Base-by-base conservation (phyloP, 2,888 invertebrate species). In the Gymnocheta viridis region DNA sequence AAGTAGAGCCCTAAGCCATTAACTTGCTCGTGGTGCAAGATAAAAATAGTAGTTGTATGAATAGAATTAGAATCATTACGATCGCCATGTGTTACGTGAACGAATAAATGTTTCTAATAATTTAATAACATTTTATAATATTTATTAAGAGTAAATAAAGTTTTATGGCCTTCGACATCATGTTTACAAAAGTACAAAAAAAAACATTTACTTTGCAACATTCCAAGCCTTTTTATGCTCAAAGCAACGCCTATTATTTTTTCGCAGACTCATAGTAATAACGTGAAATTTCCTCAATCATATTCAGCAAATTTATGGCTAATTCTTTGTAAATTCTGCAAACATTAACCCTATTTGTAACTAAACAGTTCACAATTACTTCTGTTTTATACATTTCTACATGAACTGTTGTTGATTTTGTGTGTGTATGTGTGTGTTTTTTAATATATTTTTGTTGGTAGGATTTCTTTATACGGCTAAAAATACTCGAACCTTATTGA, bases 261-360 rank as follows among this genome's bases (percentile, higher is more conserved):
- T n/a, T 54, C 17, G 3, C 51, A 54, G 14, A 6, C n/a, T 29
- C n/a, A 17, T 22, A 14, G 44, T n/a, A 32, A 66, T n/a, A 66
- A 22, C 24, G 44, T 47, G n/a, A 35, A 47, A 66, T 51, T 35
- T 58, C 47, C 24, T 27, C 14, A 49, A 47, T 69, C 41, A 51
- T 32, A 62, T 70, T 60, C 24, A 38, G 17, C 14, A 69, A 54
- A 41, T 62, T 62, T 60, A 70, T 62, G 51, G 60, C 24, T 62
- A 32, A 62, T 78, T 60, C 51, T 51, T 51, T 41, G 24, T 41
- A 70, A 62, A 62, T 44, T 78, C 69, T 51, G 14, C 60, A 69
- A 70, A 54, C 78, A 78, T 70, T 70, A 69, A 62, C 78, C 78
- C 44, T 78, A 62, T 78, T 78, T 70, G 78, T 78, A 51, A 24